These are phyloP conservation scores for Actinemys pallida DNA, from an alignment of 2,113 vertebrate species.

Conservation along the genomic window DNA sequence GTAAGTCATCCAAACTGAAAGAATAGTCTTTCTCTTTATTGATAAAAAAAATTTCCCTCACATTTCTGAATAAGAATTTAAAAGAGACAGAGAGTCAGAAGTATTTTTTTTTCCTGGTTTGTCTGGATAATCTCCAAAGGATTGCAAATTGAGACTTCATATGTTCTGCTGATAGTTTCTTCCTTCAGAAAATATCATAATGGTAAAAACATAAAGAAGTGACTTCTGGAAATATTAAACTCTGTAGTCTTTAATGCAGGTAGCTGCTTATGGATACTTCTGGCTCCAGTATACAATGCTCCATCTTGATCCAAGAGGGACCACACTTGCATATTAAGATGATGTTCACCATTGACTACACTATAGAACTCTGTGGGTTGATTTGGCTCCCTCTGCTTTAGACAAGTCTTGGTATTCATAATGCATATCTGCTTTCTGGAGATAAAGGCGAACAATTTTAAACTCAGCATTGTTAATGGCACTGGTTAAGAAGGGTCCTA, in stretches of 20 bases:
- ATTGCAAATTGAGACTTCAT: not conserved
- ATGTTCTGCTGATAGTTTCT: not conserved
- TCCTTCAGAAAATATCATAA: not conserved
- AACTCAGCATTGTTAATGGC: not conserved
- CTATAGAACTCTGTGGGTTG: not conserved
- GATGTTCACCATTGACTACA: not conserved
- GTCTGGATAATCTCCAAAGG: not conserved
- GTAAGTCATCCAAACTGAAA: not conserved
- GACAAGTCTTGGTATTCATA: not conserved
- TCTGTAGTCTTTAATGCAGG: not conserved
- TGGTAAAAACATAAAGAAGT: not conserved
- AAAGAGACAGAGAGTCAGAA: not conserved
- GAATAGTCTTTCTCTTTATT: not conserved
- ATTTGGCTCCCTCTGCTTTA: not conserved
- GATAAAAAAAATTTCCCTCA: not conserved
- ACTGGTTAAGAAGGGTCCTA: not conserved
- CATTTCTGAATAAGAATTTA: not conserved
- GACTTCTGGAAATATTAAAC: not conserved
- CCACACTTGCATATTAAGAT: not conserved
- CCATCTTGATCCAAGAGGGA: not conserved
- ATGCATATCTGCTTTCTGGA: not conserved
- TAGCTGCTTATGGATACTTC: not conserved
- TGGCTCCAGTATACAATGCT: not conserved
- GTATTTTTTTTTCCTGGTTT: not conserved
- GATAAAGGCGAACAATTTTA: not conserved